phyloP scores from a whole-genome alignment of 1,140 invertebrate species.

The Cherax destructor region DNA sequence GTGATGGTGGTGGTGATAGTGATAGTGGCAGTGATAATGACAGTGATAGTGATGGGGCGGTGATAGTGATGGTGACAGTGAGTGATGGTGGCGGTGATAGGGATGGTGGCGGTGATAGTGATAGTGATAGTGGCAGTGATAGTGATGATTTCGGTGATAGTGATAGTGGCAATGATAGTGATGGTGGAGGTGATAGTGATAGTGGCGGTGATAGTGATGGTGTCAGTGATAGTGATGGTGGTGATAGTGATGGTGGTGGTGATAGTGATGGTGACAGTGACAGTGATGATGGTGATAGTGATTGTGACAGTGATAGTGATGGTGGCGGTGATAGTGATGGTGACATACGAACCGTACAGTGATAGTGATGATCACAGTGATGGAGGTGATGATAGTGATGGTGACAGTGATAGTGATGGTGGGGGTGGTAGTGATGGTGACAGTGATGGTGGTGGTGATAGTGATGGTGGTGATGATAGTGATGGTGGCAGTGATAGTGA shows the following conservation, averaged over 20 bases:
- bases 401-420: not conserved
- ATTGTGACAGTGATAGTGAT: too few relatives aligned
- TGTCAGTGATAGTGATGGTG: too few relatives aligned
- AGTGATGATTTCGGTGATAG: too few relatives aligned
- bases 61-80: not conserved
- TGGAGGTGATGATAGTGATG: not conserved
- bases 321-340: not conserved
- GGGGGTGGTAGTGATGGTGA: not conserved
- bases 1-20: too few relatives aligned
- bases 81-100: not conserved
- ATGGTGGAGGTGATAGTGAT: too few relatives aligned
- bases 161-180: too few relatives aligned
- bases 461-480: not conserved
- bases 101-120: not conserved
- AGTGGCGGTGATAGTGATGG: too few relatives aligned
- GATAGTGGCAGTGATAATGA: not conserved
- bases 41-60: not conserved
- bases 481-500: not conserved
- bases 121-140: not conserved
- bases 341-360: too few relatives aligned
- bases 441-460: not conserved
- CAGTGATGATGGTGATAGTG: too few relatives aligned
- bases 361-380: not conserved
- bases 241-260: too few relatives aligned
- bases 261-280: too few relatives aligned